Percentiles rank a stretch among this genome's conserved stretches.
Conservation (phyloP, 92 coral and sea anemone genomes). For the Epizoanthus scotinus region DNA sequence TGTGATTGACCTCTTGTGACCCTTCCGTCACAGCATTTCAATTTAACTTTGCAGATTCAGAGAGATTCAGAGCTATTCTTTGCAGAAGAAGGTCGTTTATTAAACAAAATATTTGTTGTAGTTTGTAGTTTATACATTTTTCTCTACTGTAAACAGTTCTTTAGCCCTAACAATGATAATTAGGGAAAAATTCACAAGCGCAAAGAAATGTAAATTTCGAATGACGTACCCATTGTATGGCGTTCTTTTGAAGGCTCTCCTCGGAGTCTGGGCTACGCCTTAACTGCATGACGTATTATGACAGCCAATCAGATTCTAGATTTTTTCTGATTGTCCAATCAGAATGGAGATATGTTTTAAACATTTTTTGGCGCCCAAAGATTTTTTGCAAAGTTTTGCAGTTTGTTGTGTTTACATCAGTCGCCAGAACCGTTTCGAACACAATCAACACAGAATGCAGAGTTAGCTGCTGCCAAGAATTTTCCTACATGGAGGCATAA, state of each 20-base stretch:
- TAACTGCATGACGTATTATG: constrained; percentile 17
- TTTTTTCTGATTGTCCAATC: constrained; percentile 45
- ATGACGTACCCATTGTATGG: constrained; percentile 34
- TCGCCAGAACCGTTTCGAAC: constrained; percentile 66
- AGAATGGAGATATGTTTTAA: constrained; percentile 42
- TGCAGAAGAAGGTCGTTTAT: too few species aligned
- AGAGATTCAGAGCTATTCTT: background rate
- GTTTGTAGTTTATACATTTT: too few species aligned
- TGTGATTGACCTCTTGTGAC: background rate
- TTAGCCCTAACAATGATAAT: too few species aligned
- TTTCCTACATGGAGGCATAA: constrained; percentile 35
- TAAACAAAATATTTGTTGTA: too few species aligned
- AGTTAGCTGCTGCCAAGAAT: constrained; percentile 44
- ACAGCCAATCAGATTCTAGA: constrained; percentile 53
- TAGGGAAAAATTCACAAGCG: too few species aligned
- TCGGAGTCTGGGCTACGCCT: constrained; percentile 50
- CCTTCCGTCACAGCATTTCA: background rate
- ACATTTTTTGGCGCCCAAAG: constrained; percentile 79
- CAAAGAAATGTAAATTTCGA: constrained; percentile 18
- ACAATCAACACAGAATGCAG: constrained; percentile 57
- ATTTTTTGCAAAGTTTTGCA: constrained; percentile 58
- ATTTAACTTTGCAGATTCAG: background rate
- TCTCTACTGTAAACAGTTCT: too few species aligned
- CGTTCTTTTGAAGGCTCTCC: constrained; percentile 39
- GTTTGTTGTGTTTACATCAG: constrained; percentile 77